Percentiles rank a stretch among this genome's conserved stretches.
Evolutionary conservation across 1,140 invertebrate genomes (phyloP).

Genomic region (Coptotermes formosanus): DNA sequence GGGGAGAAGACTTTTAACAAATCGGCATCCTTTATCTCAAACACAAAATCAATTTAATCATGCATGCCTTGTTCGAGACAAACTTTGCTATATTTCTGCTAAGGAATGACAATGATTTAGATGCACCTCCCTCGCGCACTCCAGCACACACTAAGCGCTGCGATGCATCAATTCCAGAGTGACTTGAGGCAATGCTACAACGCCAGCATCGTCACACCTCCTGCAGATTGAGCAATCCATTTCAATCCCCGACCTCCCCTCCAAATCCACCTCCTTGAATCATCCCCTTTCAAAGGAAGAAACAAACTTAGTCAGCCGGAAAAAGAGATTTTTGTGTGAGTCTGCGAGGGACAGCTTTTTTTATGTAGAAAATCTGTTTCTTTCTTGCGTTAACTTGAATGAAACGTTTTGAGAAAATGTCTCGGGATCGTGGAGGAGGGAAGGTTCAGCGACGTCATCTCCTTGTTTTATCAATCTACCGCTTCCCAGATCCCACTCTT

Average conservation of each 20-base stretch:
- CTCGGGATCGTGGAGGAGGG: not conserved
- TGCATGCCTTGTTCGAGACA: not conserved
- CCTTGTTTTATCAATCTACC: not conserved
- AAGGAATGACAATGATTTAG: too few relatives aligned
- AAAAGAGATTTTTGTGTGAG: constrained; percentile 8
- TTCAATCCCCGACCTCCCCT: not conserved
- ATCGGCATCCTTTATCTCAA: not conserved
- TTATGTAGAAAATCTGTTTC: constrained; percentile 14
- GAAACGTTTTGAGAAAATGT: not conserved
- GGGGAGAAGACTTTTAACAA: not conserved
- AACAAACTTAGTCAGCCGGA: constrained; percentile 17
- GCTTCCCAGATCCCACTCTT: not conserved
- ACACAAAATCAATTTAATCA: not conserved
- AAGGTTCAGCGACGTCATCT: constrained; percentile 1
- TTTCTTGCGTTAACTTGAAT: not conserved
- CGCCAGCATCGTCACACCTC: not conserved
- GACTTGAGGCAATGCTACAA: not conserved
- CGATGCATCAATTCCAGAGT: not conserved
- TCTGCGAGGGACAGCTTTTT: not conserved
- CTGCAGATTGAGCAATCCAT: constrained; percentile 18
- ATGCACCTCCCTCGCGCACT: not conserved
- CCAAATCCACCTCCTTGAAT: not conserved
- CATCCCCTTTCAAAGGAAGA: not conserved
- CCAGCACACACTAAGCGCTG: not conserved
- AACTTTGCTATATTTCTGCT: not conserved